A percentile compares a stretch with the other conserved stretches of the same genome.
Conservation (phyloP, 37 sponge, comb jelly and placozoan species). For the Aplysina aerophoba region DNA sequence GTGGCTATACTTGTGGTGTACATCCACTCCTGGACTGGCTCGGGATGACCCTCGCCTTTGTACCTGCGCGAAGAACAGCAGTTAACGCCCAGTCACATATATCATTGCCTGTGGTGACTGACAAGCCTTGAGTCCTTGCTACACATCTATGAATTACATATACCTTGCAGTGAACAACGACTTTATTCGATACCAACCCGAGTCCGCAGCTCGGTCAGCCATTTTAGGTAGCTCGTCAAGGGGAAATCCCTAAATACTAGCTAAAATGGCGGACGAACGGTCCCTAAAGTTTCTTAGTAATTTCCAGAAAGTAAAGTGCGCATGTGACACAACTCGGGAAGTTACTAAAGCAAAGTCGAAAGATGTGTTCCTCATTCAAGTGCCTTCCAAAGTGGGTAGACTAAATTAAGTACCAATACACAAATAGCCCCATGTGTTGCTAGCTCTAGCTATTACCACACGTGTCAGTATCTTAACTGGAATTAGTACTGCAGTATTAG, state of each 20-base stretch:
- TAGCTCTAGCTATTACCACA: no score
- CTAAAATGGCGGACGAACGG: background rate
- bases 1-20: conserved; percentile 46
- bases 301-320: background rate
- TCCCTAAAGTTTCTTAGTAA: background rate
- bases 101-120: no score
- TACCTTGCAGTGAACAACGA: conserved; percentile 28
- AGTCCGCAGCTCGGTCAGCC: conserved; percentile 12
- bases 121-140: background rate
- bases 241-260: conserved; percentile 6
- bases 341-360: background rate
- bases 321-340: background rate
- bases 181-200: conserved; percentile 53
- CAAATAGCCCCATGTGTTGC: no score
- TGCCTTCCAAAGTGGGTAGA: background rate
- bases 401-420: no score
- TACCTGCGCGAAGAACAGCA: no score
- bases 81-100: no score
- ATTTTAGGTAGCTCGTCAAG: background rate
- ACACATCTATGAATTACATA: background rate
- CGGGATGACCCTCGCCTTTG: conserved; percentile 20
- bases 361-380: background rate
- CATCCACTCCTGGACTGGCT: conserved; percentile 49
- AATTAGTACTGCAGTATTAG: no score
- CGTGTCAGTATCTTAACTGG: no score